A percentile compares a stretch with the other conserved stretches of the same genome.
Conservation (phyloP, 2,888 invertebrate species). For the Herminia tarsipennalis region DNA sequence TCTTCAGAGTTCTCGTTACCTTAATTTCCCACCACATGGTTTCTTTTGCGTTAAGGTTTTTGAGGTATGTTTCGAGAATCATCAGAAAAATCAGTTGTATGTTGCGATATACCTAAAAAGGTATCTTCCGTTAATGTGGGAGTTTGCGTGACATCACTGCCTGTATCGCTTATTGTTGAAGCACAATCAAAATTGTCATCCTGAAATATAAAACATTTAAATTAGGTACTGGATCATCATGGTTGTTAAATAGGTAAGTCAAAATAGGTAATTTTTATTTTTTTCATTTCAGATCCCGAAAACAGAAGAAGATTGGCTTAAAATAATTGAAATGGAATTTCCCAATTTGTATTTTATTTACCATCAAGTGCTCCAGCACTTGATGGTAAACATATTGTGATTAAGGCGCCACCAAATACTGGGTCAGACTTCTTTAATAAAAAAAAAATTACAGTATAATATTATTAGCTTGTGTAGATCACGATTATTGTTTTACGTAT, state of each 20-base stretch:
- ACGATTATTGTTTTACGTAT: constrained; percentile 21
- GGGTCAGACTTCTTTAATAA: constrained; percentile 17
- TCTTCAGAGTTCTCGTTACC: constrained; percentile 17
- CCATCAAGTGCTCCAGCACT: too few relatives aligned
- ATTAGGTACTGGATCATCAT: constrained; percentile 15
- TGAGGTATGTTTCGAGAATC: constrained; percentile 16
- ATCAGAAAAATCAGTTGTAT: constrained; percentile 17
- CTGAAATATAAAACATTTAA: constrained; percentile 17
- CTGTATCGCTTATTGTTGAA: constrained; percentile 17
- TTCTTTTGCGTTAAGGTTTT: constrained; percentile 19
- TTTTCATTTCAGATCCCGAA: constrained; percentile 16
- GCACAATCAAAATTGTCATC: constrained; percentile 15
- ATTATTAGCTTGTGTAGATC: constrained; percentile 23
- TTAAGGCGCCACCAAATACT: constrained; percentile 15
- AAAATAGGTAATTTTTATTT: constrained; percentile 13
- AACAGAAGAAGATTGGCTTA: constrained; percentile 18
- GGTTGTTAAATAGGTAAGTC: constrained; percentile 19
- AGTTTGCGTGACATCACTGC: constrained; percentile 16
- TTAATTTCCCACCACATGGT: constrained; percentile 17
- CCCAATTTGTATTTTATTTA: constrained; percentile 18
- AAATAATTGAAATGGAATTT: constrained; percentile 22
- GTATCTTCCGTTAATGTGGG: constrained; percentile 12
- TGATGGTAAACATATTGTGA: constrained; percentile 21
- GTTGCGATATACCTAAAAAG: constrained; percentile 16
- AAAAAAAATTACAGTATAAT: constrained; percentile 22